Evolutionary conservation across 2,113 vertebrate genomes (phyloP).

Genomic region (Phaethon lepturus): DNA sequence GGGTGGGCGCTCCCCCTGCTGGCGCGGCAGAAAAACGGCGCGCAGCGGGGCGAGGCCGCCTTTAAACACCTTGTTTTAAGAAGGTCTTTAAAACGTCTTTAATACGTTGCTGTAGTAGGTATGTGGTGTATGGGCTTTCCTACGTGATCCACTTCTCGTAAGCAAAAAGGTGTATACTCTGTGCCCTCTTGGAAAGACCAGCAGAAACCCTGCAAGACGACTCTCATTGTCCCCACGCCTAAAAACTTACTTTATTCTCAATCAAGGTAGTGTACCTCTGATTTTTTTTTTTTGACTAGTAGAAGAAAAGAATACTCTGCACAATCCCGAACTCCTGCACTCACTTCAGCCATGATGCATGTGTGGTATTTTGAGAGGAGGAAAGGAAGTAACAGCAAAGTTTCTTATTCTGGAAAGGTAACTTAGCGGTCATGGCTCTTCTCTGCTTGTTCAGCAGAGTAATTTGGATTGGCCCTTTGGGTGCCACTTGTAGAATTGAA

Average conservation of each 20-base stretch:
- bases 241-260: neutral
- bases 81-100: neutral
- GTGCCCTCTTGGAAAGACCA: neutral
- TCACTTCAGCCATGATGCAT: neutral
- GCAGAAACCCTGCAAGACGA: neutral
- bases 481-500: neutral
- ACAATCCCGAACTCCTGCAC: neutral
- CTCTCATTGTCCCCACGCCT: neutral
- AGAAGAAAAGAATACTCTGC: neutral
- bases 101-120: neutral
- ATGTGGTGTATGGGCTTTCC: rapidly evolving
- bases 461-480: neutral
- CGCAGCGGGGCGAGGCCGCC: too few relatives aligned
- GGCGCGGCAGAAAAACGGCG: neutral
- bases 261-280: neutral
- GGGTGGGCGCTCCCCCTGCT: neutral
- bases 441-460: neutral
- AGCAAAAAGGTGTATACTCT: neutral
- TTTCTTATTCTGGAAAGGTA: neutral
- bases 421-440: neutral
- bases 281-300: neutral
- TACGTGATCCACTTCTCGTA: rapidly evolving
- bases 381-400: neutral
- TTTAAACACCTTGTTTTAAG: neutral
- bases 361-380: neutral